A percentile compares a stretch with the other conserved stretches of the same genome.
These are phyloP conservation scores for Stictocephala bisonia DNA, from an alignment of 2,888 invertebrate genomes.

Conservation along the genomic window DNA sequence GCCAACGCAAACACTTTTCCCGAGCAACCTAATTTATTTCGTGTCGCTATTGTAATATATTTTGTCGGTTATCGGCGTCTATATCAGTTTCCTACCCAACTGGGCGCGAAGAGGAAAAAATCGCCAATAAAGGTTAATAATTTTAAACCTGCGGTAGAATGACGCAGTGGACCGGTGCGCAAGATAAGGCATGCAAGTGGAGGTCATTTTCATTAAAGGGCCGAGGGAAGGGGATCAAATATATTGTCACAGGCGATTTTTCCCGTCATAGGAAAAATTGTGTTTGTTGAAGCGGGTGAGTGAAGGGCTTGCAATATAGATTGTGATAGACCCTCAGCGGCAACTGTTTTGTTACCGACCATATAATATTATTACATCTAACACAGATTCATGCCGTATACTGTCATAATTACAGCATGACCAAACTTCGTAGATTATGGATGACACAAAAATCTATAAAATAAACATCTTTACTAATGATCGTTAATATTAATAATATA, in stretches of 20 bases:
- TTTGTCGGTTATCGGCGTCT: slow-evolving; percentile 12
- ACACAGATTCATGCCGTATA: no score
- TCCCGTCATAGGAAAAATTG: slow-evolving; percentile 48
- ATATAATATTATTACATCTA: no score
- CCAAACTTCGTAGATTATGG: no score
- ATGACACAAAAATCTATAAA: no score
- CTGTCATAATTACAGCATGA: no score
- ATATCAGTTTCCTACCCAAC: slow-evolving; percentile 4
- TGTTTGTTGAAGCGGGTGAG: slow-evolving; percentile 46
- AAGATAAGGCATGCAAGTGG: slow-evolving; percentile 49
- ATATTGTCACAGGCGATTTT: slow-evolving; percentile 44
- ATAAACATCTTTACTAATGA: no score
- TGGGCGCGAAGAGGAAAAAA: slow-evolving; percentile 38
- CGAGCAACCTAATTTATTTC: slow-evolving; percentile 20
- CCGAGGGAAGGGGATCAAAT: slow-evolving; percentile 33
- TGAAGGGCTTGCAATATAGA: slow-evolving; percentile 21
- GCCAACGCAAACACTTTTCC: slow-evolving; percentile 27
- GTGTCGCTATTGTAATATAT: slow-evolving; percentile 32
- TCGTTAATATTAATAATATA: no score
- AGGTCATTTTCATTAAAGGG: slow-evolving; percentile 49
- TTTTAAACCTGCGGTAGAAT: slow-evolving; percentile 42
- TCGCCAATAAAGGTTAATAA: slow-evolving; percentile 50
- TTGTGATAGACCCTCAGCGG: no score
- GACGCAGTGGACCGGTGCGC: slow-evolving; percentile 38
- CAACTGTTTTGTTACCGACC: no score